Evolutionary conservation across 1,140 invertebrate species (phyloP).

Genomic region (Elysia chlorotica): DNA sequence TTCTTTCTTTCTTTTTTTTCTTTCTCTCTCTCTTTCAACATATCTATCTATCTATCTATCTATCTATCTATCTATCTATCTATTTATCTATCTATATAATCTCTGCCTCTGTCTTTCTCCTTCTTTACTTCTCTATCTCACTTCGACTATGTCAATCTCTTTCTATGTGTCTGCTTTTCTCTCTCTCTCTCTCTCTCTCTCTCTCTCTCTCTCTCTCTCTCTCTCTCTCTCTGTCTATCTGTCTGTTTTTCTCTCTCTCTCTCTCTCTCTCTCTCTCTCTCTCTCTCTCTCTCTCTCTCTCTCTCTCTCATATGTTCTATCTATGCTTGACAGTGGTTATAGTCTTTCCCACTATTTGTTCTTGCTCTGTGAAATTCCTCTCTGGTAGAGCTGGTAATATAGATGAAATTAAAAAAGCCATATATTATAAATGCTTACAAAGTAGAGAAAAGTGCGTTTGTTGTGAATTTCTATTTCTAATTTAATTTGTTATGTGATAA

Average conservation of each 20-base stretch:
- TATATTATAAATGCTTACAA: background rate
- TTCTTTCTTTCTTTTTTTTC: background rate
- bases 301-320: too few relatives aligned
- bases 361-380: background rate
- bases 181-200: background rate
- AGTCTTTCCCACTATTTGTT: too few relatives aligned
- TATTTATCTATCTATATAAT: background rate
- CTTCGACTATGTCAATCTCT: background rate
- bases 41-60: slow-evolving; percentile 12
- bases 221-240: slow-evolving; percentile 2
- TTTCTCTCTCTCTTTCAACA: background rate
- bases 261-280: too few relatives aligned
- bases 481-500: too few relatives aligned
- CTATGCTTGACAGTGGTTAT: too few relatives aligned
- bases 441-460: background rate
- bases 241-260: background rate
- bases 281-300: too few relatives aligned
- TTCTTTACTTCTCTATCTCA: background rate
- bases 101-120: background rate
- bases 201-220: background rate
- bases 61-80: background rate
- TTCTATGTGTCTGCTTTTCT: slow-evolving; percentile 13
- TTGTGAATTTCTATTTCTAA: too few relatives aligned
- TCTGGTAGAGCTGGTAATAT: background rate
- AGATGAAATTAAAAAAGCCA: background rate